phyloP scores from a whole-genome alignment of 2,797 vertebrate species.

The Salmo trutta region DNA sequence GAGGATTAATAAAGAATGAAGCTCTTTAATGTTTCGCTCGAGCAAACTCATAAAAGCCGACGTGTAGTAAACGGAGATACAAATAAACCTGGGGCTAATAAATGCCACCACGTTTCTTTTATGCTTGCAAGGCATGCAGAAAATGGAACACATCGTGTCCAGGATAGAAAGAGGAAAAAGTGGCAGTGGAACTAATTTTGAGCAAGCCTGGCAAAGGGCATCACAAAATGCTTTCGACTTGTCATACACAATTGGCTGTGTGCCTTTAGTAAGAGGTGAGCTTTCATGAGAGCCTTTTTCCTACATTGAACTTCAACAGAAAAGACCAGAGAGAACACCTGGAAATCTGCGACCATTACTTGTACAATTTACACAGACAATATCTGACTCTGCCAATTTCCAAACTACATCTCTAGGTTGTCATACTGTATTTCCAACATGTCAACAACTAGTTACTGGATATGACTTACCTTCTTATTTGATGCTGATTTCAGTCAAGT shows the following conservation, averaged over 20 bases:
- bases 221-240: conserved; percentile 62
- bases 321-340: conserved; percentile 26
- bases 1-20: conserved; percentile 80
- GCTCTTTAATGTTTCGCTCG: conserved; percentile 76
- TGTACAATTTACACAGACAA: too few relatives aligned
- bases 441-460: conserved; percentile 16
- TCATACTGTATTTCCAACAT: conserved; percentile 11
- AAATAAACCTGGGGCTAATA: conserved; percentile 74
- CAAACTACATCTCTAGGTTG: conserved; percentile 28
- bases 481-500: conserved; percentile 35
- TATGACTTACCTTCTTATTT: conserved; percentile 26
- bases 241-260: conserved; percentile 56
- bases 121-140: conserved; percentile 65
- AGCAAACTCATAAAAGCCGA: conserved; percentile 76
- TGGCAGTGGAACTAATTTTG: conserved; percentile 54
- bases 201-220: conserved; percentile 50
- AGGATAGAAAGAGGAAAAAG: conserved; percentile 51
- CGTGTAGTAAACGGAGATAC: conserved; percentile 68
- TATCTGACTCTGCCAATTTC: conserved; percentile 10
- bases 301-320: conserved; percentile 34
- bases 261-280: conserved; percentile 40
- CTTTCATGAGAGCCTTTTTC: conserved; percentile 19
- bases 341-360: background rate
- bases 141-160: conserved; percentile 57
- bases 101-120: conserved; percentile 64